Percentiles rank a stretch among this genome's conserved stretches.
Evolutionary conservation across 1,140 invertebrate genomes (phyloP).

Genomic region (Ericerus pela): DNA sequence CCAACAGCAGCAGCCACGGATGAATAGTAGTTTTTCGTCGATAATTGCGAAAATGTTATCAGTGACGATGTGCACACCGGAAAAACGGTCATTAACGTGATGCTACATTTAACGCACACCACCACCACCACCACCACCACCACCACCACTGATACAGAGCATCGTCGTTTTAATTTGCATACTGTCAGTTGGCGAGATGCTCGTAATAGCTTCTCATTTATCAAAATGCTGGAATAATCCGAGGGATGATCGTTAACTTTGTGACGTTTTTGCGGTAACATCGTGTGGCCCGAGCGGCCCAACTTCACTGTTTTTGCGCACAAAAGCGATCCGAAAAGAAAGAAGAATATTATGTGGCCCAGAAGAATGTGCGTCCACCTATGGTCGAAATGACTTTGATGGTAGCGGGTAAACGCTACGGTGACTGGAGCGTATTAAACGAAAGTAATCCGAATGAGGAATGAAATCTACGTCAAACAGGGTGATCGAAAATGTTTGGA

Average conservation of each 20-base stretch:
- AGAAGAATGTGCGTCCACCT: too few relatives aligned
- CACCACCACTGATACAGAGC: background rate
- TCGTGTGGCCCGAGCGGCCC: too few relatives aligned
- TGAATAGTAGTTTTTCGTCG: background rate
- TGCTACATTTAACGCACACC: background rate
- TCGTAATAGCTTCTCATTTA: constrained; percentile 1
- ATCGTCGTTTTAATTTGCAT: background rate
- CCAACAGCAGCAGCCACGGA: too few relatives aligned
- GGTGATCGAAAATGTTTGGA: too few relatives aligned
- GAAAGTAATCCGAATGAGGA: too few relatives aligned
- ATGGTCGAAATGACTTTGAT: too few relatives aligned
- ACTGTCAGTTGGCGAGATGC: background rate
- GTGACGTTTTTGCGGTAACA: background rate
- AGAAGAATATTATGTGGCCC: too few relatives aligned
- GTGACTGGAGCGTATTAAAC: too few relatives aligned
- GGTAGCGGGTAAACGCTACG: too few relatives aligned
- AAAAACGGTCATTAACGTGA: background rate
- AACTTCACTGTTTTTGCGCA: too few relatives aligned
- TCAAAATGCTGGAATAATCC: background rate
- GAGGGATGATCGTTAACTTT: background rate
- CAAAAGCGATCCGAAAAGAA: too few relatives aligned
- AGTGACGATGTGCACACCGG: background rate
- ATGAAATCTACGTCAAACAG: too few relatives aligned
- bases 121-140: background rate
- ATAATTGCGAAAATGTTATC: background rate